These are phyloP conservation scores for Cydia pomonella DNA, from an alignment of 1,140 invertebrate species.

Conservation along the genomic window DNA sequence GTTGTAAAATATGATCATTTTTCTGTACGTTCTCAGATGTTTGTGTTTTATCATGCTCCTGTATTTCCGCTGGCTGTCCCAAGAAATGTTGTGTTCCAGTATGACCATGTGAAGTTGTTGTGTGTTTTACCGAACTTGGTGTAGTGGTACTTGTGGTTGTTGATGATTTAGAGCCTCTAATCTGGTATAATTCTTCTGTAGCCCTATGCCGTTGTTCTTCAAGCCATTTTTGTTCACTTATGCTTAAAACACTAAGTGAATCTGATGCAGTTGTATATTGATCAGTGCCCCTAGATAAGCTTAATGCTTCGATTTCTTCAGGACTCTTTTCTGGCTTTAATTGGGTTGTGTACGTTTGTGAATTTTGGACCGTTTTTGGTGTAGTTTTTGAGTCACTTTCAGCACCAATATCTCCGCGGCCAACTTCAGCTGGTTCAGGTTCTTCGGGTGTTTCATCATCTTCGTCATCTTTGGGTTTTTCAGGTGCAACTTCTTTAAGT, in stretches of 20 bases:
- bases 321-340: conserved; percentile 20
- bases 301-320: conserved; percentile 35
- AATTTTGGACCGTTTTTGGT: conserved; percentile 11
- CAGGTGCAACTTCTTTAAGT: not conserved
- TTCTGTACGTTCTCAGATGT: conserved; percentile 37
- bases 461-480: not conserved
- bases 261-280: conserved; percentile 29
- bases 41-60: conserved; percentile 18
- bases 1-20: conserved; percentile 39
- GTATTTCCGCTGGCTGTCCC: not conserved
- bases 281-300: conserved; percentile 31
- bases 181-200: conserved; percentile 17
- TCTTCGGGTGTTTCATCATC: conserved; percentile 1
- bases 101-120: not conserved
- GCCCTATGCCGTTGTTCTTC: conserved; percentile 18
- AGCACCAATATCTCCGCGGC: conserved; percentile 37
- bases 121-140: not conserved
- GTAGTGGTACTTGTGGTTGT: not conserved
- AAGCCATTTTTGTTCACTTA: conserved; percentile 33
- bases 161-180: not conserved
- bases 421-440: conserved; percentile 25
- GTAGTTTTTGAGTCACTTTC: conserved; percentile 22
- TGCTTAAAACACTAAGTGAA: conserved; percentile 34
- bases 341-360: conserved; percentile 1
- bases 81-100: not conserved